Percentiles rank a stretch among this genome's conserved stretches.
phyloP scores from a whole-genome alignment of 1,140 invertebrate genomes.

The Pteromalus puparum region DNA sequence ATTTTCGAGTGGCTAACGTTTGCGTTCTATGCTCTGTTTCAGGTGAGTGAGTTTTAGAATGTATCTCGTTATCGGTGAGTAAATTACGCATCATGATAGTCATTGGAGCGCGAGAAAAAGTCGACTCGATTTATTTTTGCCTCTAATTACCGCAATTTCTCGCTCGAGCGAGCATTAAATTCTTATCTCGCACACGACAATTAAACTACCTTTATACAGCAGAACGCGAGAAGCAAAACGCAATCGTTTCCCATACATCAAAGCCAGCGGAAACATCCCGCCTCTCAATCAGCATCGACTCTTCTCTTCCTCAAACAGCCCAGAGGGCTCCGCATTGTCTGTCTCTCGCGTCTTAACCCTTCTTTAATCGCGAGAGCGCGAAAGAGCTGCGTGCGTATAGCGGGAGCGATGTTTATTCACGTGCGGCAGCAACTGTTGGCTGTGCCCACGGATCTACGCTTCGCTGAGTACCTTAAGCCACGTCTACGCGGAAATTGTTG shows the following conservation, averaged over 20 bases:
- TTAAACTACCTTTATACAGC: too few species aligned
- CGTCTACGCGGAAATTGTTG: slow-evolving; percentile 60
- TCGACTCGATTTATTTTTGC: not conserved
- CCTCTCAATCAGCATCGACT: not conserved
- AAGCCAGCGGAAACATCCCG: not conserved
- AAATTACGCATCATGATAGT: not conserved
- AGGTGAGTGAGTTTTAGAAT: not conserved
- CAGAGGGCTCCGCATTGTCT: not conserved
- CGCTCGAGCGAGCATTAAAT: not conserved
- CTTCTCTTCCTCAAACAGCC: not conserved
- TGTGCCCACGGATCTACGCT: slow-evolving; percentile 67
- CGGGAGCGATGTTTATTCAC: slow-evolving; percentile 50
- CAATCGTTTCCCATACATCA: not conserved
- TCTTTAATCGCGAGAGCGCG: slow-evolving; percentile 30
- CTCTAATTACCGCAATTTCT: not conserved
- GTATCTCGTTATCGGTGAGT: not conserved
- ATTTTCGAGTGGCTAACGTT: not conserved
- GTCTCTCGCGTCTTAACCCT: not conserved
- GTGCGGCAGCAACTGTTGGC: slow-evolving; percentile 46
- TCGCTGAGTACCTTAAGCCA: slow-evolving; percentile 59
- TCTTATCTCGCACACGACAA: not conserved
- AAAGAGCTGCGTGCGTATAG: slow-evolving; percentile 24
- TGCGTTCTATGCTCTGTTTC: not conserved
- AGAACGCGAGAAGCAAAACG: not conserved
- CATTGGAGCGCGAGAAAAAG: not conserved